Evolutionary conservation across 2,888 invertebrate species (phyloP).

Genomic region (Liopterus haemorrhoidalis): DNA sequence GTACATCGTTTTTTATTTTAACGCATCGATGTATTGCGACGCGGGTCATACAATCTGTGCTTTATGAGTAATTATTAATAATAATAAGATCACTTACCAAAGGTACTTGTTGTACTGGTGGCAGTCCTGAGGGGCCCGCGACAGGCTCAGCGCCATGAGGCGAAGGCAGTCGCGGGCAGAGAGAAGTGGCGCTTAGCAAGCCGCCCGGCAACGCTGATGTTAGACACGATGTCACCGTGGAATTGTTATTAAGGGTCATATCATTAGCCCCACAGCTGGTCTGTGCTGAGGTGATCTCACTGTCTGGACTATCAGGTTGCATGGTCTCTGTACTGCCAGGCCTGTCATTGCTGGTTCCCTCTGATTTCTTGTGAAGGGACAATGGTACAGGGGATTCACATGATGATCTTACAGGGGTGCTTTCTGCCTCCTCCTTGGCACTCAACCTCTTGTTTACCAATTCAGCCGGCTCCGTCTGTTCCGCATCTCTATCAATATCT

Average conservation of each 20-base stretch:
- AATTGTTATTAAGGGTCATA: conserved; percentile 46
- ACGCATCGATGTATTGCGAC: too few species aligned
- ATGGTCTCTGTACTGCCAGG: conserved; percentile 32
- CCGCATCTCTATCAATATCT: conserved; percentile 35
- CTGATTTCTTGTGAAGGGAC: conserved; percentile 30
- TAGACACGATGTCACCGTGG: conserved; percentile 33
- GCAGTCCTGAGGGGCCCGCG: conserved; percentile 77
- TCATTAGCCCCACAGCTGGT: conserved; percentile 49
- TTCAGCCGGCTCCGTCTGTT: conserved; percentile 45
- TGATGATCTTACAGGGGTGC: conserved; percentile 30
- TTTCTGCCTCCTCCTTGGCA: conserved; percentile 30
- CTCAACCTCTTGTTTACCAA: conserved; percentile 38
- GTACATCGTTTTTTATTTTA: too few species aligned
- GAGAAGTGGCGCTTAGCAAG: conserved; percentile 49
- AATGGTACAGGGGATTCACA: conserved; percentile 32
- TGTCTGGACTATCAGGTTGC: conserved; percentile 21
- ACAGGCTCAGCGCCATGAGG: conserved; percentile 63
- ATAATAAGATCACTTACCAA: conserved; percentile 56
- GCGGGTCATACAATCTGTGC: too few species aligned
- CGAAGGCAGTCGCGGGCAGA: conserved; percentile 56
- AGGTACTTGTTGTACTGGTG: conserved; percentile 84
- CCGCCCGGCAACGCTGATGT: conserved; percentile 46
- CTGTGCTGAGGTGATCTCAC: conserved; percentile 24
- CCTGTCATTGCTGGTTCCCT: conserved; percentile 23
- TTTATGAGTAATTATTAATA: background rate